Evolutionary conservation across 1,140 invertebrate species (phyloP).

Genomic region (Polyergus mexicanus): DNA sequence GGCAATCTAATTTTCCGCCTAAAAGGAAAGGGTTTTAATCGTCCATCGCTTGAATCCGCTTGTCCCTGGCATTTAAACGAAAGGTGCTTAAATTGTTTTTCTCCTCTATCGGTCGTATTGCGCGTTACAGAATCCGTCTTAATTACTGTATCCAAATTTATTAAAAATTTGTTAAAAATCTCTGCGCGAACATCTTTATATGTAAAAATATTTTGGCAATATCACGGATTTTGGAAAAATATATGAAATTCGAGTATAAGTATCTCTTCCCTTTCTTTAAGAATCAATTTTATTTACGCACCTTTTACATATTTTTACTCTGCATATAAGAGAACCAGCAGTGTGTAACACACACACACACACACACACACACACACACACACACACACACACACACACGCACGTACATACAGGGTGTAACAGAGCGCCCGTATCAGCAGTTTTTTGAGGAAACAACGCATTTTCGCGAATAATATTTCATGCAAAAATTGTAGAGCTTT

Average conservation of each 20-base stretch:
- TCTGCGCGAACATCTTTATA: neutral
- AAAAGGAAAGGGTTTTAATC: conserved; percentile 69
- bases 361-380: neutral
- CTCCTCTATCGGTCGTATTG: neutral
- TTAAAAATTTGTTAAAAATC: too few relatives aligned
- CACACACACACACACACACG: too few relatives aligned
- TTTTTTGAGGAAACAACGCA: too few relatives aligned
- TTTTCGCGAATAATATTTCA: too few relatives aligned
- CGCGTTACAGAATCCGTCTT: neutral
- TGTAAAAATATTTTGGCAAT: neutral
- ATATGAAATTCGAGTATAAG: neutral
- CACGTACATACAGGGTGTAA: too few relatives aligned
- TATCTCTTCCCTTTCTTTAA: neutral
- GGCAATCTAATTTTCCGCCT: conserved; percentile 64
- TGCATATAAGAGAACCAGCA: neutral
- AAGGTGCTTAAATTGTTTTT: conserved; percentile 25
- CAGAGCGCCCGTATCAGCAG: too few relatives aligned
- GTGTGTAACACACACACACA: too few relatives aligned
- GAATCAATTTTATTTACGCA: conserved; percentile 31
- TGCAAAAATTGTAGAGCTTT: too few relatives aligned
- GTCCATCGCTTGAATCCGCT: conserved; percentile 15
- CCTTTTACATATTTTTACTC: neutral
- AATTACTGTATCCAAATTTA: neutral
- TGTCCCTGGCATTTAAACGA: neutral
- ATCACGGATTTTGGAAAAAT: neutral